phyloP scores from a whole-genome alignment of 2,797 vertebrate species.

The Oreochromis grahami region DNA sequence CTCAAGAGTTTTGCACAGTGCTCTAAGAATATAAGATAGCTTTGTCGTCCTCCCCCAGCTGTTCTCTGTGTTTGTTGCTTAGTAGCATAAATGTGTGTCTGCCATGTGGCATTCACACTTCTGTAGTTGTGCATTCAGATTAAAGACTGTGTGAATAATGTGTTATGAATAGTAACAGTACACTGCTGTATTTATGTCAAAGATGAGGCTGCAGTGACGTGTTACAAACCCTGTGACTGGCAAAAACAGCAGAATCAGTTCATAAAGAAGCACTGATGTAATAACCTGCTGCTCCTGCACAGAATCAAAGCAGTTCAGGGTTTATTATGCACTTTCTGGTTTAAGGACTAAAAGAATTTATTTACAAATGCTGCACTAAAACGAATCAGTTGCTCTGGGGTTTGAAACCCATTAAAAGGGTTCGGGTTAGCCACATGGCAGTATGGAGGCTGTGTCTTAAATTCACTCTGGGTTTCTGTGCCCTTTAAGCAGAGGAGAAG shows the following conservation, averaged over 20 bases:
- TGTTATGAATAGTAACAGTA: background rate
- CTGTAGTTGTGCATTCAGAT: background rate
- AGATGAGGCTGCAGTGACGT: background rate
- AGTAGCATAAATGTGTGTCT: background rate
- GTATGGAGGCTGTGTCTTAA: background rate
- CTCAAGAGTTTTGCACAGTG: background rate
- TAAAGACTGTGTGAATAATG: background rate
- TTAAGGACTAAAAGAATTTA: background rate
- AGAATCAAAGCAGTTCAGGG: background rate
- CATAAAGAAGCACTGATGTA: background rate
- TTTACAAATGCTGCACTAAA: slow-evolving; percentile 17
- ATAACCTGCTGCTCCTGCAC: background rate
- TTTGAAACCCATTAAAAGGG: slow-evolving; percentile 27
- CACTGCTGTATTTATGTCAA: background rate
- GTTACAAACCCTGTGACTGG: background rate
- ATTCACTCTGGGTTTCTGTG: slow-evolving; percentile 14
- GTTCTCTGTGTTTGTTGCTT: background rate
- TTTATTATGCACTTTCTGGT: slow-evolving; percentile 8
- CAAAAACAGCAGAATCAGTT: background rate
- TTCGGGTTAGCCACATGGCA: slow-evolving; percentile 15
- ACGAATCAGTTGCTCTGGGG: slow-evolving; percentile 15
- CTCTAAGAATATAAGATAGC: background rate
- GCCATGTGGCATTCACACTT: background rate
- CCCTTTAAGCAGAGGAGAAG: slow-evolving; percentile 16
- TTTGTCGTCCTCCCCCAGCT: background rate